A percentile compares a stretch with the other conserved stretches of the same genome.
phyloP scores from a whole-genome alignment of 2,888 invertebrate genomes.

The Thalpophila matura region DNA sequence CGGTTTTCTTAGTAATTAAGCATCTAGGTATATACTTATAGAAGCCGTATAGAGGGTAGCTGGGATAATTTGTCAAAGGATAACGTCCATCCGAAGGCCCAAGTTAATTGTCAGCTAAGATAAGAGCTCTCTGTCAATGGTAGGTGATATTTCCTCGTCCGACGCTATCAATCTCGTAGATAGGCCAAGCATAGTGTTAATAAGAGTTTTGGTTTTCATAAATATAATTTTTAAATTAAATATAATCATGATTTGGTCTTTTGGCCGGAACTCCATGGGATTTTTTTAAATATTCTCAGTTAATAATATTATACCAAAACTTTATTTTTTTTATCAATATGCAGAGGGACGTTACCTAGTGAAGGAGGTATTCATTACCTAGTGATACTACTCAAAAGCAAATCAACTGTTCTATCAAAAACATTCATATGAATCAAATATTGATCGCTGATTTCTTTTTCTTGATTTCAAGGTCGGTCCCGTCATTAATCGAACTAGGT shows the following conservation, averaged over 20 bases:
- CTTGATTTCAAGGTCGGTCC: too few species aligned
- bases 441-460: too few species aligned
- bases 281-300: too few species aligned
- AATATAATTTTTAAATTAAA: not conserved
- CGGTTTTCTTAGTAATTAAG: not conserved
- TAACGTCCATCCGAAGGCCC: slow-evolving; percentile 20
- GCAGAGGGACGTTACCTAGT: too few species aligned
- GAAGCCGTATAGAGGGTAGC: not conserved
- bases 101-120: slow-evolving; percentile 53
- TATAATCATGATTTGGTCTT: not conserved
- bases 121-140: slow-evolving; percentile 35
- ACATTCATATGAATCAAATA: too few species aligned
- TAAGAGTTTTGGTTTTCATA: not conserved
- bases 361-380: too few species aligned
- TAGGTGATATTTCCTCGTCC: slow-evolving; percentile 28
- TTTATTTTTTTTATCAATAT: too few species aligned
- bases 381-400: too few species aligned
- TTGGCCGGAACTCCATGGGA: not conserved
- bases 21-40: not conserved
- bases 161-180: slow-evolving; percentile 15
- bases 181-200: not conserved
- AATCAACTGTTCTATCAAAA: too few species aligned
- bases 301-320: too few species aligned
- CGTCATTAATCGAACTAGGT: too few species aligned
- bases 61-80: slow-evolving; percentile 34